These are phyloP conservation scores for Holothuria glaberrima DNA, from an alignment of 35 echinoderm and acorn worm species.

Conservation along the genomic window DNA sequence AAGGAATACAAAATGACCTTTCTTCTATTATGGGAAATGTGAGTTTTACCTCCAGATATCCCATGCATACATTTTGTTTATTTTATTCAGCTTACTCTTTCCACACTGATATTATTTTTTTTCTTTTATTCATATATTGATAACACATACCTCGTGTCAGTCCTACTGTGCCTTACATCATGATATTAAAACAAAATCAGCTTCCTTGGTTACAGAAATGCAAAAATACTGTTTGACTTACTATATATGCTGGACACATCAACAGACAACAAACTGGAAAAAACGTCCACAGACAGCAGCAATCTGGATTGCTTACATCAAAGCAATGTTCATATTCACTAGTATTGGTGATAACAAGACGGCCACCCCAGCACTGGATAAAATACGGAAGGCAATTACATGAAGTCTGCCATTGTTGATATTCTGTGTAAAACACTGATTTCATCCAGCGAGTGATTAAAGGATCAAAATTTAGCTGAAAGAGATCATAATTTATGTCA, in stretches of 20 bases:
- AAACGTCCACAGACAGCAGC: slow-evolving; percentile 36
- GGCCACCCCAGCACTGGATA: background rate
- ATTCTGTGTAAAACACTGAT: slow-evolving; percentile 4
- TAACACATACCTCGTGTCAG: too few relatives aligned
- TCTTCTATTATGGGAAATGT: too few relatives aligned
- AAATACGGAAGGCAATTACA: background rate
- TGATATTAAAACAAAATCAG: too few relatives aligned
- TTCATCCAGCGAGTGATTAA: slow-evolving; percentile 9
- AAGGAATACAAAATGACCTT: too few relatives aligned
- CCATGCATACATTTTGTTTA: too few relatives aligned
- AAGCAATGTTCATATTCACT: slow-evolving; percentile 26
- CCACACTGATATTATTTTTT: too few relatives aligned
- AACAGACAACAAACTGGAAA: background rate
- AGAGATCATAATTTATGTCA: background rate
- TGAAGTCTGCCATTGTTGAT: slow-evolving; percentile 7
- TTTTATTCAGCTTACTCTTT: too few relatives aligned
- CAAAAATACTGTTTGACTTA: background rate
- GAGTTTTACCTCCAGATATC: too few relatives aligned
- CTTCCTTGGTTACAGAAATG: too few relatives aligned
- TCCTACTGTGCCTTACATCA: too few relatives aligned
- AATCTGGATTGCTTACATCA: slow-evolving; percentile 19
- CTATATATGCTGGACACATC: slow-evolving; percentile 19
- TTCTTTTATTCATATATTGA: too few relatives aligned
- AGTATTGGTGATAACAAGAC: slow-evolving; percentile 32
- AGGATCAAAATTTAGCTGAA: slow-evolving; percentile 20